Evolutionary conservation across 2,797 vertebrate species (phyloP), one percentile per base, ranked within the genome.

Genomic region (Scolopax bukidnonensis): DNA sequence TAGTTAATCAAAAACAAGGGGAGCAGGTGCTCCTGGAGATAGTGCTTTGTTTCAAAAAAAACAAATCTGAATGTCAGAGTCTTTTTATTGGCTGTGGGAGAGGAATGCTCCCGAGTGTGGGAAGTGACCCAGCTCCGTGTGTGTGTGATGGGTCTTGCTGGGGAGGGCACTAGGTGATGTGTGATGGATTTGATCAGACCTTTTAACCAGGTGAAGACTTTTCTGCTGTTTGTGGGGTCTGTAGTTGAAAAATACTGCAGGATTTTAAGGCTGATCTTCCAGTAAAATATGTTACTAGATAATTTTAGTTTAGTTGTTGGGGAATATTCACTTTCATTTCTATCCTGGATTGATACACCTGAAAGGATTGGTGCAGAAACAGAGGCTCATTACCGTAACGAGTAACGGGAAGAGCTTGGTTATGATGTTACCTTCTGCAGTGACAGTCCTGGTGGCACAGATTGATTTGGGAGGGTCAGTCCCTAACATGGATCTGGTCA

Each of bases 321-420:
- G 17, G 11, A 11, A 13, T n/a, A 12, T 43, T 71, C 50, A 1
- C 5, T 16, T 74, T 57, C n/a, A 2, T 11, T 16, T 45, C 12
- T 36, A 1, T 75, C 48, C 33, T 53, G 50, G 20, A 7, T 41
- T 2, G 9, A 7, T 13, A 10, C 6, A 38, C 3, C 32, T 32
- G 7, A 51, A 74, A 20, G 12, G 11, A 12, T 43, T 0, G 0
- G 18, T 13, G 24, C 40, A 21, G 56, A 51, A 56, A 20, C 33
- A 8, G 83, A 57, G 33, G 19, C n/a, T 89, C 3, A 1, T 40
- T 30, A 10, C 36, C 2, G 1, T 36, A 63, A 16, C 3, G 6
- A n/a, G 60, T 27, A 47, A 33, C 9, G 54, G 56, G 43, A 81
- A 32, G 61, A 51, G 53, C 83, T 48, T 27, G 40, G 19, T 33